Evolutionary conservation across 1,140 invertebrate genomes (phyloP), one percentile per base, ranked within the genome.

Genomic region (Drosophila ercepeae): DNA sequence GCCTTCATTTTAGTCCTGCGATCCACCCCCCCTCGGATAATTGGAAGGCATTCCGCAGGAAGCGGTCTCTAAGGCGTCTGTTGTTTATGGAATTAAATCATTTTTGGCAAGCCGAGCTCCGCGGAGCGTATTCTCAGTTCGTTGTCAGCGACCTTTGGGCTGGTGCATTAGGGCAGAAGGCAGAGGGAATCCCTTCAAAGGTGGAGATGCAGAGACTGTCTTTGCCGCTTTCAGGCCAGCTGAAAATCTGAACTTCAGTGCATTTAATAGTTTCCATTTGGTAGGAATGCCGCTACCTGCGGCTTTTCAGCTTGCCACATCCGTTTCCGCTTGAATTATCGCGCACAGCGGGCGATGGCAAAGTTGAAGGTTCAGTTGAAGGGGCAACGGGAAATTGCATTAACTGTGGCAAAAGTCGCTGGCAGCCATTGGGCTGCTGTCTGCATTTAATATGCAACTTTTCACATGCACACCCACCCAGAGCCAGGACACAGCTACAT

Each of bases 271-370:
- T 88, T 88, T 72, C 61, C 82, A 88, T 88, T 88, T 88, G 82
- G 83, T 77, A 82, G 59, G 75, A 70, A 71, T 68, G 78, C 32
- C 61, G 71, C 57, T 51, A 60, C 60, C 45, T 77, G 82, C 74
- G 82, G 81, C 82, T 86, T 72, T 86, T 86, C 81, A 86, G 81
- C 81, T 73, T 81, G 82, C 77, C 74, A 88, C 82, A 88, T 88
- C 82, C 82, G 82, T 82, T 88, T 88, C 83, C 82, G 82, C 82
- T 89, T 88, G 83, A 88, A 88, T 88, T 88, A 82, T 88, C 82
- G 77, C 83, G 78, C 74, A 73, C 69, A 78, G 77, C 77, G 70
- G 76, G 76, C 64, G 73, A 51, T 52, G 55, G 41, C 34, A 48
- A 19, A 9, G 39, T 42, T 5, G 14, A 42, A 2, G 39, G 39